Percentiles rank a stretch among this genome's conserved stretches.
These are phyloP conservation scores for Drosophila asahinai DNA, from an alignment of 1,140 invertebrate genomes.

Conservation along the genomic window DNA sequence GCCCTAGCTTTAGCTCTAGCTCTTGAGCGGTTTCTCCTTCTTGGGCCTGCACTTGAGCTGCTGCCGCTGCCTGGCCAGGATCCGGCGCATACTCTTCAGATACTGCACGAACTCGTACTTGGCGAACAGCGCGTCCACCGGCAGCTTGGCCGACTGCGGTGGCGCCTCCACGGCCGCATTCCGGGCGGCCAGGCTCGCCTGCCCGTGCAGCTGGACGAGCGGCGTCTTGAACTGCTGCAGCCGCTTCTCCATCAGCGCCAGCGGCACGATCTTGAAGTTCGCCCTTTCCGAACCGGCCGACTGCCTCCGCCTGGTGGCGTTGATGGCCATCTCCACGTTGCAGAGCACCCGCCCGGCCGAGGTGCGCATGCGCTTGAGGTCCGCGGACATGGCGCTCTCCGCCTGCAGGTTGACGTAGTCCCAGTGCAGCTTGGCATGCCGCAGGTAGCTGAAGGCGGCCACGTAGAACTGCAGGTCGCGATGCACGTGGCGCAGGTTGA, in stretches of 20 bases:
- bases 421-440: constrained; percentile 56
- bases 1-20: not conserved
- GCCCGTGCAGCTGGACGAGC: constrained; percentile 37
- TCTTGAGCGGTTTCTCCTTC: not conserved
- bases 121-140: constrained; percentile 42
- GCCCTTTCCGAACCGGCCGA: not conserved
- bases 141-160: constrained; percentile 2
- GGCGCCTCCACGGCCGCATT: constrained; percentile 1
- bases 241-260: constrained; percentile 45
- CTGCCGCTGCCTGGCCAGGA: constrained; percentile 29
- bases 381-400: constrained; percentile 34
- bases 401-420: constrained; percentile 40
- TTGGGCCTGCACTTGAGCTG: constrained; percentile 4
- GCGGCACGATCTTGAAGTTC: constrained; percentile 33
- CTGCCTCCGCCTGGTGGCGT: constrained; percentile 30
- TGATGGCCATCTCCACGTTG: constrained; percentile 64
- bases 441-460: constrained; percentile 67
- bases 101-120: constrained; percentile 59
- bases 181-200: constrained; percentile 43
- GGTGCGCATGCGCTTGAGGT: constrained; percentile 42
- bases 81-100: constrained; percentile 40
- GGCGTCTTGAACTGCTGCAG: constrained; percentile 50
- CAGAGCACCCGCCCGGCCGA: constrained; percentile 57
- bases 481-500: constrained; percentile 61
- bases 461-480: constrained; percentile 72